Evolutionary conservation across 2,113 vertebrate species (phyloP).

Genomic region (Daphoenositta chrysoptera): DNA sequence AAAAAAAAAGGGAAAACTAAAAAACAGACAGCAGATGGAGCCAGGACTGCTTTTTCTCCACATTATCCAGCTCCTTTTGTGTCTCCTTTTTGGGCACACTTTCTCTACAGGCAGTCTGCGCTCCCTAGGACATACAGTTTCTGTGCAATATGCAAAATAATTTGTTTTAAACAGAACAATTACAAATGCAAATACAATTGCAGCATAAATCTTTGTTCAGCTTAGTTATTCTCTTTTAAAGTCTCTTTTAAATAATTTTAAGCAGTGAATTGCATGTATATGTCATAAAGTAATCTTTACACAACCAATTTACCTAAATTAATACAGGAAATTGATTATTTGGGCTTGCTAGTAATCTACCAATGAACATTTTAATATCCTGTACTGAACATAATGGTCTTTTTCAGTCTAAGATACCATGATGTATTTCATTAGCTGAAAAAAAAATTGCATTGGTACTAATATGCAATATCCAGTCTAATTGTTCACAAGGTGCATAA

Average conservation of each 20-base stretch:
- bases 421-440: slow-evolving; percentile 11
- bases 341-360: not conserved
- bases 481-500: not conserved
- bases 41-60: slow-evolving; percentile 18
- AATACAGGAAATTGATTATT: not conserved
- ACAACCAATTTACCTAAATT: not conserved
- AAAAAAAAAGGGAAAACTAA: not conserved
- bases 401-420: not conserved
- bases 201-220: not conserved
- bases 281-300: not conserved
- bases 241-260: not conserved
- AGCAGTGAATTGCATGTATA: not conserved
- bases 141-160: not conserved
- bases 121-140: not conserved
- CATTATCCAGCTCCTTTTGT: not conserved
- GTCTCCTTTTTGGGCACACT: not conserved
- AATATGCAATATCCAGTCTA: not conserved
- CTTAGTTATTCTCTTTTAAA: not conserved
- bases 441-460: not conserved
- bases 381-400: not conserved
- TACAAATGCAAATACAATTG: not conserved
- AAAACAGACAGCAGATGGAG: slow-evolving; percentile 15
- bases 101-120: not conserved
- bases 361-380: not conserved
- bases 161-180: not conserved